Evolutionary conservation across 2,888 invertebrate genomes (phyloP), one percentile per base, ranked within the genome.

Genomic region (Lapara coniferarum): DNA sequence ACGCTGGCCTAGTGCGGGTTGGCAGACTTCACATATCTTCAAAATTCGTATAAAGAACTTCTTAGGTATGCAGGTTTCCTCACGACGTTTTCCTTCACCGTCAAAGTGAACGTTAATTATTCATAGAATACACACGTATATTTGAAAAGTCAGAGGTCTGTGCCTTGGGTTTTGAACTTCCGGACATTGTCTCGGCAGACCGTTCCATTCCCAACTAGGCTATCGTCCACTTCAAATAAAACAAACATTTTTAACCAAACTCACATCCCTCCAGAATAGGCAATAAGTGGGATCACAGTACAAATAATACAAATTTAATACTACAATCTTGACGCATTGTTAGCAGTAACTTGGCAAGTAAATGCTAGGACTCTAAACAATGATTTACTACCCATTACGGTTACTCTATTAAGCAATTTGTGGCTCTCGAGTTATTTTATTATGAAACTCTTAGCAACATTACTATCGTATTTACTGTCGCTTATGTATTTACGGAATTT

Each of bases 381-480:
- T 84, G 83, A 85, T 85, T 84, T 85, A 85, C 76, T 71, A 73
- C 75, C 83, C 73, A 73, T 75, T 76, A 73, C 73, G 77, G 75
- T 63, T 63, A 63, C 72, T 75, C 75, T 73, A 74, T 69, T 70
- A 71, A 73, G 72, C 72, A 76, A 71, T 78, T 78, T 78, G 76
- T 72, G 70, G 71, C 70, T 51, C 51, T 51, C 46, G 68, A 68
- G 56, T 56, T 55, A 55, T 67, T 67, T 67, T 67, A 67, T 67
- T 49, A 67, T 56, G 44, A 67, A 67, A 44, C 14, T 67, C 67
- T 67, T 37, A 44, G 14, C 55, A 13, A 44, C 16, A 14, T 68
- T 71, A 67, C 72, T 72, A 46, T 46, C 16, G 10, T 59, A 63
- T 63, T 63, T 63, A 63, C 63, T 16, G 19, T 30, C 49, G 25